These are phyloP conservation scores for Chesias legatella DNA, from an alignment of 2,888 invertebrate species.

Conservation along the genomic window DNA sequence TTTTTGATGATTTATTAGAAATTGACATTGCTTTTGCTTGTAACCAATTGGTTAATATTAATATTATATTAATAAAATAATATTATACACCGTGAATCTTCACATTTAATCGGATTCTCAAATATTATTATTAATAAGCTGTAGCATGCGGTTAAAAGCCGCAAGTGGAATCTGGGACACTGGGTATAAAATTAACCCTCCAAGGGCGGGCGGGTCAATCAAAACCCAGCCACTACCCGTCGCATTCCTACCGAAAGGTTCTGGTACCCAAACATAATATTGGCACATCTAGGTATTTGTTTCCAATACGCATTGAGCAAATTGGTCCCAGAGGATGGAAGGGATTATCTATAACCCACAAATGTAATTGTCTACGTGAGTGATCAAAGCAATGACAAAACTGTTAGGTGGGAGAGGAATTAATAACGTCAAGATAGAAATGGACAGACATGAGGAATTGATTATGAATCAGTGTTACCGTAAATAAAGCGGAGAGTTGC, in stretches of 20 bases:
- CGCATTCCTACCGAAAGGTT: slow-evolving; percentile 3
- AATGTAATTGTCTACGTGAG: slow-evolving; percentile 33
- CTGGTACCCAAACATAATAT: slow-evolving; percentile 8
- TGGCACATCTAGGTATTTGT: slow-evolving; percentile 15
- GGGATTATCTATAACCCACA: slow-evolving; percentile 30
- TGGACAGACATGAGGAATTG: not conserved
- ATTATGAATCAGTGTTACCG: too few species aligned
- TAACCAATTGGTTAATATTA: too few species aligned
- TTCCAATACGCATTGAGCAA: slow-evolving; percentile 29
- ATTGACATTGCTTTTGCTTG: too few species aligned
- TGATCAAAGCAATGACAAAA: slow-evolving; percentile 27
- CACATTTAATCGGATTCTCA: too few species aligned
- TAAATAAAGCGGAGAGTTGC: too few species aligned
- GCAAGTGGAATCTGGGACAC: too few species aligned
- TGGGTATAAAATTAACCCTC: not conserved
- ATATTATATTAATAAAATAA: too few species aligned
- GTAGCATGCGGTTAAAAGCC: too few species aligned
- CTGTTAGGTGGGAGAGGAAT: slow-evolving; percentile 10
- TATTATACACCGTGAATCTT: too few species aligned
- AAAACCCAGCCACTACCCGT: slow-evolving; percentile 4
- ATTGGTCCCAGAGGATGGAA: slow-evolving; percentile 24
- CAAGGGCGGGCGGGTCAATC: slow-evolving; percentile 5
- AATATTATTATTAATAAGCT: too few species aligned
- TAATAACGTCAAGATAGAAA: slow-evolving; percentile 3
- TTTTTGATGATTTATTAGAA: too few species aligned